Base-by-base conservation (phyloP, 2,113 vertebrate species). In the Lathamus discolor region DNA sequence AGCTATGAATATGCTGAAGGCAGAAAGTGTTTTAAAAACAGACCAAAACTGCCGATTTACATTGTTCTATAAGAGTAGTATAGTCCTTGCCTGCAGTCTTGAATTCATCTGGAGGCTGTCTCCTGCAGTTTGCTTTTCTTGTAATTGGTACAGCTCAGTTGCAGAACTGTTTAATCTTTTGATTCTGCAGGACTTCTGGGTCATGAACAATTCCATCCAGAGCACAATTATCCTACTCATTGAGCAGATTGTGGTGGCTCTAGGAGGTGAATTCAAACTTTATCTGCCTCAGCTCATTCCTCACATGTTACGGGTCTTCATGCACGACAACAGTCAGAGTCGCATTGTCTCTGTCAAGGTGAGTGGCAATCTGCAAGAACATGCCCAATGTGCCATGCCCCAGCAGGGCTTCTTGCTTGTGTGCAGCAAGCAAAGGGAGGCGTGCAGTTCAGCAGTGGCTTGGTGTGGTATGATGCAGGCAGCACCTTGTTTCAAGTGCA, bases 161-260 rank as follows among this genome's bases (percentile, higher is more conserved):
- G 31, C 92, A 55, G 22, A 39, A 29, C 48, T 80, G 6, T 54
- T 72, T 81, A 9, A 44, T 22, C 24, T 78, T 17, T 68, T 48
- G 29, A 3, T 80, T 82, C 54, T 86, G 2, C 88, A 99, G 99
- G 99, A 99, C 94, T 99, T 99, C 97, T 99, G 99, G 99, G 99
- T 99, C 39, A 99, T 99, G 88, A 99, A 99, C 97, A 99, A 99
- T 88, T 99, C 99, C 15, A 99, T 99, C 96, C 99, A 99, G 98
- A 99, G 99, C 98, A 99, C 99, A 5, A 99, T 99, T 92, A 99
- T 99, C 94, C 98, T 99, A 13, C 98, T 99, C 51, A 99, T 99
- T 0, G 99, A 99, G 97, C 99, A 99, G 86, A 99, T 99, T 4
- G 99, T 99, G 88, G 99, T 99, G 48, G 99, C 99, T 11, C 97